Conservation (phyloP, 2,888 invertebrate species). For the Coelopa pilipes region DNA sequence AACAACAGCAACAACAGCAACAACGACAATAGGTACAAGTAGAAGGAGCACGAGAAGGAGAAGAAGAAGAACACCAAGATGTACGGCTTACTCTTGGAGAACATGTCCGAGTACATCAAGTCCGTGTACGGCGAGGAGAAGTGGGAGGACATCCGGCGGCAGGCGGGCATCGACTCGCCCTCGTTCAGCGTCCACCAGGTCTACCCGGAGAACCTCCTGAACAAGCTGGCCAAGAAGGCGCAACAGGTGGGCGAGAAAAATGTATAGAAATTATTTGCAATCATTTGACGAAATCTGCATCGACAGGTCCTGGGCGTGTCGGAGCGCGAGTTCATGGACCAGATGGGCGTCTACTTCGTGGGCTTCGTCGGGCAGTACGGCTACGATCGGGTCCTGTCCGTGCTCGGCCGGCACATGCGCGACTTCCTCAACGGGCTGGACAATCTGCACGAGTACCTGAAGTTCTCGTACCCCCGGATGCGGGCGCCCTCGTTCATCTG, state of each 20-base stretch:
- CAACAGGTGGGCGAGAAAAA: conserved; percentile 75
- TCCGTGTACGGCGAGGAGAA: conserved; percentile 93
- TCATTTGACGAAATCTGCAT: neutral
- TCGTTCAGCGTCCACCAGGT: conserved; percentile 92
- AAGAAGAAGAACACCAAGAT: conserved; percentile 68
- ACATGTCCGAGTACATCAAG: conserved; percentile 91
- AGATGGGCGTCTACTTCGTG: conserved; percentile 94
- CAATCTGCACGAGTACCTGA: conserved; percentile 96
- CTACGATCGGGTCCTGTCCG: conserved; percentile 90
- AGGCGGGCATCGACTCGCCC: conserved; percentile 87
- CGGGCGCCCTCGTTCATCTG: conserved; percentile 96
- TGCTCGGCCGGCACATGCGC: conserved; percentile 91
- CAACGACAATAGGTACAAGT: conserved; percentile 10
- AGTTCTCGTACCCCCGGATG: conserved; percentile 92
- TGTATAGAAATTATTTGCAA: conserved; percentile 19
- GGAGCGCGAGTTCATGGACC: conserved; percentile 90
- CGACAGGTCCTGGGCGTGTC: conserved; percentile 89
- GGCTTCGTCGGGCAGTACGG: conserved; percentile 94
- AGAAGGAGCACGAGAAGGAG: conserved; percentile 4
- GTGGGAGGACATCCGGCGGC: conserved; percentile 90
- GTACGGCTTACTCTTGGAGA: conserved; percentile 96
- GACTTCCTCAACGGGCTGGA: conserved; percentile 96
- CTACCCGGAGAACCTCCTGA: conserved; percentile 90
- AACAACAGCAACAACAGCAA: conserved; percentile 19
- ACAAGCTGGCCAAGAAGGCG: conserved; percentile 85